These are phyloP conservation scores for Melieria omissa DNA, from an alignment of 2,888 invertebrate species.

Conservation along the genomic window DNA sequence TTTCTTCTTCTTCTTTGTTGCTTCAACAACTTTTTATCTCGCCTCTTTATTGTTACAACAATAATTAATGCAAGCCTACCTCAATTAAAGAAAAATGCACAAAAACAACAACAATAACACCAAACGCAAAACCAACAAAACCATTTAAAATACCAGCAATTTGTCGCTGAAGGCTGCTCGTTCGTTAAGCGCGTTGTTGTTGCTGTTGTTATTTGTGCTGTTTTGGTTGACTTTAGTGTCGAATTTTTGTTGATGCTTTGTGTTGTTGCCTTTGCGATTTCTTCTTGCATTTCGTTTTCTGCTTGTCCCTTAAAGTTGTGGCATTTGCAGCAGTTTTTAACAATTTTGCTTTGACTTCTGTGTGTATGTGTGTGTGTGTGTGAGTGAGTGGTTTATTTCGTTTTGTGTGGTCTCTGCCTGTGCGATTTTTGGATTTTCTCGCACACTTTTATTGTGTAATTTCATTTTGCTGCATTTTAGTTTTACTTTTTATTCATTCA, in stretches of 20 bases:
- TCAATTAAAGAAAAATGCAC: too few relatives aligned
- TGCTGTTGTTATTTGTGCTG: background rate
- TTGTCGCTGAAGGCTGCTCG: background rate
- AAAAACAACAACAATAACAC: too few relatives aligned
- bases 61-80: too few relatives aligned
- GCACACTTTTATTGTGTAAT: too few relatives aligned
- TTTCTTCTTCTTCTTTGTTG: background rate
- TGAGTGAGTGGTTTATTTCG: background rate
- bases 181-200: background rate
- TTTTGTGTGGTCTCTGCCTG: too few relatives aligned
- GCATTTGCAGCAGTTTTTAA: background rate
- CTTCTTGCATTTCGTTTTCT: background rate
- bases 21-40: background rate
- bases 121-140: too few relatives aligned
- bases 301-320: too few relatives aligned
- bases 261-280: background rate
- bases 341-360: constrained; percentile 8
- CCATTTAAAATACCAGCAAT: too few relatives aligned
- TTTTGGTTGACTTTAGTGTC: background rate
- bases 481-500: too few relatives aligned
- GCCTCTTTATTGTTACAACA: too few relatives aligned
- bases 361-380: constrained; percentile 11
- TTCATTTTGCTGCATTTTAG: too few relatives aligned
- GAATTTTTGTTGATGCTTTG: background rate
- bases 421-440: too few relatives aligned